Evolutionary conservation across 2,888 invertebrate genomes (phyloP).

Genomic region (Philhelius pedissequus): DNA sequence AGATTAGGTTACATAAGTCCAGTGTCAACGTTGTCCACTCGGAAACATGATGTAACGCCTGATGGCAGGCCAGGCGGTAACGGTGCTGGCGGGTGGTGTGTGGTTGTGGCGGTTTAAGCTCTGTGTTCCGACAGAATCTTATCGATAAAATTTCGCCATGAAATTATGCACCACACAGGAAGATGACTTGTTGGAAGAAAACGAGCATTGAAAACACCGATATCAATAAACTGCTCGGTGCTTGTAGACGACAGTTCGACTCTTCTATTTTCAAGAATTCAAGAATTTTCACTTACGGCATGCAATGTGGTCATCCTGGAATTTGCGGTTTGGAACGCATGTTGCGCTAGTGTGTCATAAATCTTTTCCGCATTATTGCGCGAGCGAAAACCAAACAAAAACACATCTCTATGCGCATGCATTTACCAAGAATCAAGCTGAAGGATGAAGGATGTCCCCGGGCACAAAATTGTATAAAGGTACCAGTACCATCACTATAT

Average conservation of each 20-base stretch:
- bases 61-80: slow-evolving; percentile 47
- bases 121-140: slow-evolving; percentile 46
- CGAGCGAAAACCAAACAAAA: slow-evolving; percentile 21
- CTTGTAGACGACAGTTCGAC: slow-evolving; percentile 1
- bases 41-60: slow-evolving; percentile 60
- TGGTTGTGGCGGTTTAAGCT: not conserved
- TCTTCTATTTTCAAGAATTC: slow-evolving; percentile 38
- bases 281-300: slow-evolving; percentile 61
- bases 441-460: slow-evolving; percentile 61
- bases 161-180: slow-evolving; percentile 62
- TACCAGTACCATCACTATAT: not conserved
- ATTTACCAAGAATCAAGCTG: slow-evolving; percentile 8
- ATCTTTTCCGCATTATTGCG: slow-evolving; percentile 67
- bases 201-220: slow-evolving; percentile 4
- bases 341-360: slow-evolving; percentile 65
- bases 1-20: slow-evolving; percentile 67
- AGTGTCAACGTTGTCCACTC: slow-evolving; percentile 38
- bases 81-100: slow-evolving; percentile 4
- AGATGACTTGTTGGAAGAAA: slow-evolving; percentile 39
- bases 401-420: slow-evolving; percentile 2
- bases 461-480: slow-evolving; percentile 25
- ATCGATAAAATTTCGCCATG: slow-evolving; percentile 60
- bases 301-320: slow-evolving; percentile 34
- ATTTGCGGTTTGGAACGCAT: slow-evolving; percentile 56
- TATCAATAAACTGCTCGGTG: not conserved